Conservation (phyloP, 2,797 vertebrate genomes). For the Helicolenus hilgendorfi region DNA sequence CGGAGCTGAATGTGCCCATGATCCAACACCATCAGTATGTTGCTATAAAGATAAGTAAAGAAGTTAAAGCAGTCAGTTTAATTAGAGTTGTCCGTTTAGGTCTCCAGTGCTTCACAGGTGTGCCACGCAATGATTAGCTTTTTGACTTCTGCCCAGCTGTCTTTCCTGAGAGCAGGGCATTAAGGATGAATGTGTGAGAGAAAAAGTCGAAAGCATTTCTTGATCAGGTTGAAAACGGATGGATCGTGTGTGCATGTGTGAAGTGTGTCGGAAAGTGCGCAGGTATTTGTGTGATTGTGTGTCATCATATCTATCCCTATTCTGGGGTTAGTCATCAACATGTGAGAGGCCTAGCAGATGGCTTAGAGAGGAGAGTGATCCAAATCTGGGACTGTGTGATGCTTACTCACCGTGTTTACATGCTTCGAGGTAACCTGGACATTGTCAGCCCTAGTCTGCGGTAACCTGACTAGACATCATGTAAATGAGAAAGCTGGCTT, state of each 20-base stretch:
- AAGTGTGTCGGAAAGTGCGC: neutral
- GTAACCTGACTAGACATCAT: neutral
- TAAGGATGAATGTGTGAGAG: neutral
- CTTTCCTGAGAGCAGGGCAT: neutral
- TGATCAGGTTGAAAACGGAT: neutral
- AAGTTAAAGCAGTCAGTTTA: neutral
- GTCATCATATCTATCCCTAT: neutral
- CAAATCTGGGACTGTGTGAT: neutral
- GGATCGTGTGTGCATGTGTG: neutral
- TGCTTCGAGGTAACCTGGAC: neutral
- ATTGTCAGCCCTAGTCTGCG: neutral
- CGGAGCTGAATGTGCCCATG: neutral
- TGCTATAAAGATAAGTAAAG: neutral
- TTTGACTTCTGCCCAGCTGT: slow-evolving; percentile 6
- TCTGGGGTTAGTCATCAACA: slow-evolving; percentile 7
- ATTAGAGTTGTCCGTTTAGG: neutral
- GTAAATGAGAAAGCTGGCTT: neutral
- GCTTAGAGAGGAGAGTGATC: neutral
- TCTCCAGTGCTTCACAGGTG: neutral
- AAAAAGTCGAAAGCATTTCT: neutral
- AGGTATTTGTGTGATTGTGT: neutral
- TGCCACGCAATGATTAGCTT: neutral
- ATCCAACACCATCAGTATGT: neutral
- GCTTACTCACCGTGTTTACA: neutral
- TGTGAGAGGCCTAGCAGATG: neutral